Evolutionary conservation across 2,888 invertebrate species (phyloP), one percentile per base, ranked within the genome.

Genomic region (Tortricodes alternella): DNA sequence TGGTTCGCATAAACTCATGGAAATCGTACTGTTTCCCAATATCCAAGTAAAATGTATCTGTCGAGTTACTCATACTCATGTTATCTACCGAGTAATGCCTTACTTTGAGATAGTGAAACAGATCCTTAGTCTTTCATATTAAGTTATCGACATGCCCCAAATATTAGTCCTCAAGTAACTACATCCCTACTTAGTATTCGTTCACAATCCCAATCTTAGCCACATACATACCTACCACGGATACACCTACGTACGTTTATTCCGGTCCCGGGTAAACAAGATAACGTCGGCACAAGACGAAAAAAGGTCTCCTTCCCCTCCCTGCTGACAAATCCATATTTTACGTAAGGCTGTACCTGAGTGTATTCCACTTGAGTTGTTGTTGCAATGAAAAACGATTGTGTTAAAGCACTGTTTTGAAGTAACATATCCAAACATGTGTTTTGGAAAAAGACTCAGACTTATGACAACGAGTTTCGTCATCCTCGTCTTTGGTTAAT

Each of bases 261-360:
- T 60, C 62, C 60, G 60, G 60, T 46, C 41, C 57, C 48, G 37
- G 53, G 68, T 53, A 69, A 70, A 70, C 68, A 70, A 53, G 69
- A 68, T 65, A 68, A 62, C 62, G 67, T 60, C 60, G 64, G 66
- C 66, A 68, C 63, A 66, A 66, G 39, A 46, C 58, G 62, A 63
- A 64, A 67, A 68, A 67, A 70, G 59, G 65, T 63, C 66, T 61
- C 52, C 63, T 65, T 61, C 53, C 55, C 46, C 58, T 37, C 27
- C 43, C 37, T 52, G 34, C 46, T 35, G 35, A 46, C 49, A 34
- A 34, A 43, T 37, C 35, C 48, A 61, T 57, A 60, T 66, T 62
- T 65, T 60, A 59, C 60, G 64, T 58, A 60, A 38, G n/a, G 5
- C 46, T 48, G 29, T 44, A 39, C 18, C 37, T 41, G 46, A 19